Evolutionary conservation across 2,888 invertebrate species (phyloP).

Genomic region (Rhynchonema sp.): DNA sequence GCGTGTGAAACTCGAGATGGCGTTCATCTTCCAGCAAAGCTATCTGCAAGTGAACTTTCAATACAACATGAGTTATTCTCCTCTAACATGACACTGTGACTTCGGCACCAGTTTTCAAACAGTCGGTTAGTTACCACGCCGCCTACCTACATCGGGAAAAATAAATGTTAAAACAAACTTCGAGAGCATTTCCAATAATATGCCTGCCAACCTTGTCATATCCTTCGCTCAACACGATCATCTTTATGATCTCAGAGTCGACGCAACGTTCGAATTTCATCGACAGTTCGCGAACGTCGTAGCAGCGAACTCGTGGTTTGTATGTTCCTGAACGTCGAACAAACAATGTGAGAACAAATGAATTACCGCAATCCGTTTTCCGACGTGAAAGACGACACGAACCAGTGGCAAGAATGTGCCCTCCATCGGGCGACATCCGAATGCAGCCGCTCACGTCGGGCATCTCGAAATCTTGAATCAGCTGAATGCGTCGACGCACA

Average conservation of each 20-base stretch:
- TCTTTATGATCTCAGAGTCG: constrained; percentile 84
- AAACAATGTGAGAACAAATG: background rate
- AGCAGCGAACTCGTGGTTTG: constrained; percentile 86
- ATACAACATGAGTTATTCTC: too few relatives aligned
- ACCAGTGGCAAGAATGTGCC: constrained; percentile 76
- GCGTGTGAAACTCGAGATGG: constrained; percentile 82
- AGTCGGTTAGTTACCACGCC: too few relatives aligned
- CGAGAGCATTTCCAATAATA: too few relatives aligned
- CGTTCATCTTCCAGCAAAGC: constrained; percentile 72
- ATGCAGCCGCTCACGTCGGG: constrained; percentile 72
- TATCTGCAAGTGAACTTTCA: constrained; percentile 47
- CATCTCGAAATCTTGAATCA: constrained; percentile 99
- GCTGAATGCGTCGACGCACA: constrained; percentile 67
- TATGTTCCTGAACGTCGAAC: constrained; percentile 41
- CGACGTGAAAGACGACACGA: background rate
- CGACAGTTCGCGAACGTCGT: constrained; percentile 80
- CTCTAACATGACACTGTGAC: too few relatives aligned
- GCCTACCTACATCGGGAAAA: too few relatives aligned
- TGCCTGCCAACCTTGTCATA: constrained; percentile 89
- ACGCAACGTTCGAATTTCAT: constrained; percentile 93
- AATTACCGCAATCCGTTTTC: too few relatives aligned
- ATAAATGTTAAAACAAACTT: too few relatives aligned
- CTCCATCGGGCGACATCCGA: constrained; percentile 65
- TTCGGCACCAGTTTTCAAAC: too few relatives aligned
- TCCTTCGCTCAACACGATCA: constrained; percentile 78